Evolutionary conservation across 2,113 vertebrate genomes (phyloP).

Genomic region (Chiloscyllium plagiosum): DNA sequence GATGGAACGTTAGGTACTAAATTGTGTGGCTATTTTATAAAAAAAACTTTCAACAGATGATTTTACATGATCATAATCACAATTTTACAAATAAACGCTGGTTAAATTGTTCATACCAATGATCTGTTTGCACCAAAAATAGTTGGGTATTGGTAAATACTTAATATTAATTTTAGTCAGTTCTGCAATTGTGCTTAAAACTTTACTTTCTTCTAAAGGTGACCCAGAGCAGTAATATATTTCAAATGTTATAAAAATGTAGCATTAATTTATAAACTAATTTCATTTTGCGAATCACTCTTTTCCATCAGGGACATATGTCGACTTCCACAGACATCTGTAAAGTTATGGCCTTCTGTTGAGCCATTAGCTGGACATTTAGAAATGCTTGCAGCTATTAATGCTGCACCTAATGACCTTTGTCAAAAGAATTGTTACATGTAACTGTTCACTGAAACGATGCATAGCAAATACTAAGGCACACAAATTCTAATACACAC

Average conservation of each 20-base stretch:
- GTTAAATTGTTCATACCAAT: not conserved
- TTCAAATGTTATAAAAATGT: not conserved
- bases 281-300: not conserved
- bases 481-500: not conserved
- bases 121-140: not conserved
- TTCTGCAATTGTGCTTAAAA: not conserved
- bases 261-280: not conserved
- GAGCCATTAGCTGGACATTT: not conserved
- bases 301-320: not conserved
- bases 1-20: no score
- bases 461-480: not conserved
- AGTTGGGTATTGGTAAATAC: not conserved
- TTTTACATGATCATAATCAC: not conserved
- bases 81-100: not conserved
- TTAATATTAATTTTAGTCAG: not conserved
- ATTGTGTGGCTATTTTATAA: not conserved
- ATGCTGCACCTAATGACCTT: not conserved
- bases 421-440: not conserved
- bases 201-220: not conserved
- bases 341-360: not conserved
- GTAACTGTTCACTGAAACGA: not conserved
- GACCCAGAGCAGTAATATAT: not conserved
- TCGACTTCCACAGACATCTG: not conserved
- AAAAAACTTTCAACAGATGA: not conserved
- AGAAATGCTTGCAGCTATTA: not conserved